Evolutionary conservation across 2,888 invertebrate species (phyloP).

Genomic region (Phyto melanocephala): DNA sequence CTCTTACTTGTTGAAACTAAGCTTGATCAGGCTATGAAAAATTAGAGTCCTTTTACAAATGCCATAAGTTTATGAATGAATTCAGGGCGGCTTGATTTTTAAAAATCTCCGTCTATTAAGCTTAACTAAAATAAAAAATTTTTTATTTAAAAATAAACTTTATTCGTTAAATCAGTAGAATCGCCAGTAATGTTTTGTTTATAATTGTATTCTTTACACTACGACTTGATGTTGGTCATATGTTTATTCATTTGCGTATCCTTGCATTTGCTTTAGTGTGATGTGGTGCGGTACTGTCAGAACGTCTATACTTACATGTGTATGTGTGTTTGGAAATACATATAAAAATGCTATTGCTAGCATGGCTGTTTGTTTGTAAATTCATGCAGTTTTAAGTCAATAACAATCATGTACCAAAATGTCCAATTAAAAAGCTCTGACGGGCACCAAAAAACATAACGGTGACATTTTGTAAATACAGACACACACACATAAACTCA

Average conservation of each 20-base stretch:
- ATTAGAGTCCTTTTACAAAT: too few relatives aligned
- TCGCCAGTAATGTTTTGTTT: not conserved
- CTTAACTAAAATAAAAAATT: too few relatives aligned
- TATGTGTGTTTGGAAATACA: not conserved
- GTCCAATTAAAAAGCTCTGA: slow-evolving; percentile 59
- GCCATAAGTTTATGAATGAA: too few relatives aligned
- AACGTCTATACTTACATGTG: not conserved
- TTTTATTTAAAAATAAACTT: too few relatives aligned
- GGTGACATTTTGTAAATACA: slow-evolving; percentile 44
- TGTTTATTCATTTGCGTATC: not conserved
- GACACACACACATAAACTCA: slow-evolving; percentile 12
- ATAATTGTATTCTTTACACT: not conserved
- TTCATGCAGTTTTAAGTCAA: slow-evolving; percentile 46
- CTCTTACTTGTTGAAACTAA: too few relatives aligned
- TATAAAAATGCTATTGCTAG: not conserved
- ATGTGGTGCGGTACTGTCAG: not conserved
- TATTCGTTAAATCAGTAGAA: not conserved
- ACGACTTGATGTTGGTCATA: not conserved
- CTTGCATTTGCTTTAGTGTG: not conserved
- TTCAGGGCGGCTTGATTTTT: too few relatives aligned
- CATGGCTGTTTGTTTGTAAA: slow-evolving; percentile 15
- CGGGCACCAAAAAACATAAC: slow-evolving; percentile 51
- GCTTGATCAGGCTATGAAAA: too few relatives aligned
- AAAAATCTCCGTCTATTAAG: too few relatives aligned
- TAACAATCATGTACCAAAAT: slow-evolving; percentile 54